Percentiles rank a stretch among this genome's conserved stretches.
Conservation (phyloP, 2,797 vertebrate genomes). For the Loris lydekkerianus region DNA sequence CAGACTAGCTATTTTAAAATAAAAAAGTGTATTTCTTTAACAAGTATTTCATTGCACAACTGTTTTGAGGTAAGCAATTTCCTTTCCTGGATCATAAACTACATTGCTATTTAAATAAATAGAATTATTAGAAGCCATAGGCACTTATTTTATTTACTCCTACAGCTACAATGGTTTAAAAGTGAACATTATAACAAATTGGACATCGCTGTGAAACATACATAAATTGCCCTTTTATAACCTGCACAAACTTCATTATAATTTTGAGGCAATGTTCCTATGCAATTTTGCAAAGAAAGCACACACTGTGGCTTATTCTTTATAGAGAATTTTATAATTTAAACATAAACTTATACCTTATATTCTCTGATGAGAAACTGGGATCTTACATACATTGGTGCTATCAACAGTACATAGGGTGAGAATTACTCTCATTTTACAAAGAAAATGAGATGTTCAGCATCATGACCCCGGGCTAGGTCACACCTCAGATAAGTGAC, state of each 20-base stretch:
- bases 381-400: not conserved
- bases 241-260: not conserved
- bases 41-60: slow-evolving; percentile 1
- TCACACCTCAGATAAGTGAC: not conserved
- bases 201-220: slow-evolving; percentile 27
- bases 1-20: not conserved
- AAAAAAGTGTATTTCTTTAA: slow-evolving; percentile 35
- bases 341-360: slow-evolving; percentile 40
- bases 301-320: not conserved
- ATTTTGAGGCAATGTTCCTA: not conserved
- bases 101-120: slow-evolving; percentile 40
- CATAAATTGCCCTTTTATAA: not conserved
- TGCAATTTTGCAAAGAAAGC: not conserved
- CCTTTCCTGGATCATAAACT: slow-evolving; percentile 43
- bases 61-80: slow-evolving; percentile 60
- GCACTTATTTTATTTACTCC: slow-evolving; percentile 59
- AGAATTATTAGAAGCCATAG: not conserved
- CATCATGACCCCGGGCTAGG: not conserved
- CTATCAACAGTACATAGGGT: not conserved
- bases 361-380: not conserved
- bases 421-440: not conserved
- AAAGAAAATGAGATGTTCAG: not conserved
- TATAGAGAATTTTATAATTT: not conserved
- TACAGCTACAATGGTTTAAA: slow-evolving; percentile 43
- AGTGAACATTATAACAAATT: slow-evolving; percentile 61